These are phyloP conservation scores for Ophioderma brevispina DNA, from an alignment of 35 echinoderm and acorn worm genomes.

Conservation along the genomic window DNA sequence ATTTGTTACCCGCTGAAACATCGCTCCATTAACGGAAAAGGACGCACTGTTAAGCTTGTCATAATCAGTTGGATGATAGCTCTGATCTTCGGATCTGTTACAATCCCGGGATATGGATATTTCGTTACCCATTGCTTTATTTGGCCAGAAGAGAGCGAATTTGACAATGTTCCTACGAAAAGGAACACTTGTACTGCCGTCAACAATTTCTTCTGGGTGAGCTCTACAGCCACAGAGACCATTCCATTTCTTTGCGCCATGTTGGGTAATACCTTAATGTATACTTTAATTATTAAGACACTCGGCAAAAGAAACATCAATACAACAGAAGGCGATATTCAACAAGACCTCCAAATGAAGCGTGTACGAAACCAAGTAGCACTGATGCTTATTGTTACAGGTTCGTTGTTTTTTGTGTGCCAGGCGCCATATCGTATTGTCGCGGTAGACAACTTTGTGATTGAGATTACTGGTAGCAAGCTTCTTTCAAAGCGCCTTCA, in stretches of 20 bases:
- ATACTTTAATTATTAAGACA: background rate
- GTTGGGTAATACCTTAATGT: background rate
- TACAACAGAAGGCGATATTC: too few relatives aligned
- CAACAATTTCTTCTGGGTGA: background rate
- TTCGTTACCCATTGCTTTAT: background rate
- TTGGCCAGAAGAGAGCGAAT: background rate
- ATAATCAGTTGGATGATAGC: background rate
- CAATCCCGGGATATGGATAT: background rate
- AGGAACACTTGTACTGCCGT: background rate
- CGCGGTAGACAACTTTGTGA: background rate
- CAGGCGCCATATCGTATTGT: conserved; percentile 9
- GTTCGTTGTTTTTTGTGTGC: conserved; percentile 7
- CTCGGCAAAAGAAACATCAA: background rate
- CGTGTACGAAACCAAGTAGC: conserved; percentile 10
- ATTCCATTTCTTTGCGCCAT: conserved; percentile 7
- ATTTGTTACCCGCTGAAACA: conserved; percentile 20
- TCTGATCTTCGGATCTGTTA: background rate
- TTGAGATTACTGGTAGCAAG: background rate
- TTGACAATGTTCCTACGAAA: background rate
- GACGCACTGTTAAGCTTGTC: background rate
- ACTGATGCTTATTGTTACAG: conserved; percentile 24
- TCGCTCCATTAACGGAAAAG: background rate
- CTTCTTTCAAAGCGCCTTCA: background rate
- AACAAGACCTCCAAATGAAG: background rate
- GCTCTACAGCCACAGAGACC: background rate